Base-by-base conservation (phyloP, 53 echinoderm and acorn worm species). In the Temnopleurus reevesii region DNA sequence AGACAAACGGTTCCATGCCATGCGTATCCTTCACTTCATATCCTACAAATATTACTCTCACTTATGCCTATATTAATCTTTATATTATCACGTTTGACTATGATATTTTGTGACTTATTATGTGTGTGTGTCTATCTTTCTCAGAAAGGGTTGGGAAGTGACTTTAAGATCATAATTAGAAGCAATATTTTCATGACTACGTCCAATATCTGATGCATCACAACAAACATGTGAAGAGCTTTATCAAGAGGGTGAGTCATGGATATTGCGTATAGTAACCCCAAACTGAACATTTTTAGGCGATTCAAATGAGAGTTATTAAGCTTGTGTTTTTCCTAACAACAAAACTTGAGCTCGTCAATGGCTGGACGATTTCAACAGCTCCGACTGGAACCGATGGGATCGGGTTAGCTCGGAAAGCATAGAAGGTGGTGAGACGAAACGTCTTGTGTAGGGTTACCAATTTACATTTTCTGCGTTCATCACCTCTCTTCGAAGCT, bases 311-410 rank as follows among this genome's bases (percentile, higher is more conserved):
- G 13, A 28, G 79, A 47, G 79, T 47, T 15, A 51, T 49, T 44
- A 77, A 79, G 46, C 79, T 41, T 12, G 15, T 79, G 79, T 79
- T 79, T 79, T 47, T 79, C 79, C 18, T 79, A 46, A 26, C 79
- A 79, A 79, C 79, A 79, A 79, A 79, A 79, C 79, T 49, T 79
- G 79, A 79, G 79, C 26, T 79, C 79, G 79, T 79, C 79, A 79
- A 79, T 79, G 79, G 46, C 79, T 79, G 79, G 79, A 79, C 49
- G 47, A 47, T 28, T 79, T 46, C 29, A 79, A 47, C 79, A 30
- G 49, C 29, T 24, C 21, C 46, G 45, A 41, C 23, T 76, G 19
- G 19, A 44, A 76, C 79, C 79, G 28, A 47, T 29, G 47, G 27
- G 29, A 47, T 71, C 71, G 71, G 71, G 27, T n/a, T n/a, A n/a